These are phyloP conservation scores for Adelognathus sp. DNA, from an alignment of 2,888 invertebrate genomes.

Conservation along the genomic window DNA sequence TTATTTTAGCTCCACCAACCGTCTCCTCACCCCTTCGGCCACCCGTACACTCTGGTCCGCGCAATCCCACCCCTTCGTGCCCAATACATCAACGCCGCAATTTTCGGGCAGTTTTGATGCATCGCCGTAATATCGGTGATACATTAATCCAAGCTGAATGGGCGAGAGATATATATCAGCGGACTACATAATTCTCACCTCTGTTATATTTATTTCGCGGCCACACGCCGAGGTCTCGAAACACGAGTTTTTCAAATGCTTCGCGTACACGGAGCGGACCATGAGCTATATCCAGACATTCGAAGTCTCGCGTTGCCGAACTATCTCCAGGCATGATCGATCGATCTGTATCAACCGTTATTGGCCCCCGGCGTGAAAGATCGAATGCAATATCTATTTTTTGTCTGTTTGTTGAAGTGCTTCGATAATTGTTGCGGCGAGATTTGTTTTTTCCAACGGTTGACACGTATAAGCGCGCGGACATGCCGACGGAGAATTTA, in stretches of 20 bases:
- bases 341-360: constrained; percentile 35
- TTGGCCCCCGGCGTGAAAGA: constrained; percentile 31
- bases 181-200: constrained; percentile 72
- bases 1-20: no score
- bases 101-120: constrained; percentile 75
- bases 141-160: constrained; percentile 76
- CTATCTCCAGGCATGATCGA: constrained; percentile 23
- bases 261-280: not conserved
- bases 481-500: constrained; percentile 2
- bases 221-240: constrained; percentile 17
- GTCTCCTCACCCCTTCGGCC: constrained; percentile 19
- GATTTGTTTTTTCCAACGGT: constrained; percentile 3
- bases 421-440: not conserved
- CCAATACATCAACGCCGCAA: constrained; percentile 73
- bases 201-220: constrained; percentile 60
- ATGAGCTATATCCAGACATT: not conserved
- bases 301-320: not conserved
- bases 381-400: constrained; percentile 26
- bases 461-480: not conserved
- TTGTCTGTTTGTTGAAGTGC: not conserved
- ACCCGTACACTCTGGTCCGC: constrained; percentile 16
- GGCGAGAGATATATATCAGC: constrained; percentile 74
- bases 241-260: constrained; percentile 59
- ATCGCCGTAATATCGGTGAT: constrained; percentile 76
- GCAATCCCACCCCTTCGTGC: constrained; percentile 45